A percentile compares a stretch with the other conserved stretches of the same genome.
Evolutionary conservation across 2,797 vertebrate genomes (phyloP).

Genomic region (Sebastes aleutianus): DNA sequence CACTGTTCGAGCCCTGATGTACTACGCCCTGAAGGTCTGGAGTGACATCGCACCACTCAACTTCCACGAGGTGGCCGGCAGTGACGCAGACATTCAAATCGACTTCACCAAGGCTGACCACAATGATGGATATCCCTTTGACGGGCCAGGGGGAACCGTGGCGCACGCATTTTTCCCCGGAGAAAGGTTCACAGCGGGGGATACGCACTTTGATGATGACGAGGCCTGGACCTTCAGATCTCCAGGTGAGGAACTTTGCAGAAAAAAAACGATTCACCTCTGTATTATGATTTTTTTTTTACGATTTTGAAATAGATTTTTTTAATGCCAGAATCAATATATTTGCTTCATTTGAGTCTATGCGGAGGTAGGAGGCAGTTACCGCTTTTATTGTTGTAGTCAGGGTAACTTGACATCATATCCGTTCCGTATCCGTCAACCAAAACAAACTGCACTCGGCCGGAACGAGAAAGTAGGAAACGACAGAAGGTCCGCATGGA

Average conservation of each 20-base stretch:
- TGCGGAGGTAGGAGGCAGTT: too few relatives aligned
- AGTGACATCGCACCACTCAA: slow-evolving; percentile 93
- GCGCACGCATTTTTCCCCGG: slow-evolving; percentile 96
- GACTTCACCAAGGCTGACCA: slow-evolving; percentile 95
- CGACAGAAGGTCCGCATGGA: too few relatives aligned
- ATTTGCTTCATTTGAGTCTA: too few relatives aligned
- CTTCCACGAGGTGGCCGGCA: slow-evolving; percentile 95
- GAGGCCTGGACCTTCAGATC: slow-evolving; percentile 97
- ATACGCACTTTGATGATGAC: slow-evolving; percentile 95
- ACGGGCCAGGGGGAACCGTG: slow-evolving; percentile 93
- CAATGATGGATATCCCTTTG: slow-evolving; percentile 91
- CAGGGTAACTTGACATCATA: too few relatives aligned
- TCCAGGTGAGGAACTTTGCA: slow-evolving; percentile 82
- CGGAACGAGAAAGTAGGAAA: too few relatives aligned
- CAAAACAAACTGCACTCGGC: too few relatives aligned
- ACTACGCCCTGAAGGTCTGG: slow-evolving; percentile 97
- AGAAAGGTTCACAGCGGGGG: slow-evolving; percentile 88
- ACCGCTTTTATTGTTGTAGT: too few relatives aligned
- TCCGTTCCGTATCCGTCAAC: too few relatives aligned
- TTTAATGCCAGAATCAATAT: too few relatives aligned
- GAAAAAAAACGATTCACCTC: too few relatives aligned
- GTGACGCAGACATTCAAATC: slow-evolving; percentile 93
- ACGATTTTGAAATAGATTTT: too few relatives aligned
- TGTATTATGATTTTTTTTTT: too few relatives aligned
- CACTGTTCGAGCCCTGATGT: slow-evolving; percentile 95